These are phyloP conservation scores for Heliconius erato DNA, from an alignment of 2,888 invertebrate species.

Conservation along the genomic window DNA sequence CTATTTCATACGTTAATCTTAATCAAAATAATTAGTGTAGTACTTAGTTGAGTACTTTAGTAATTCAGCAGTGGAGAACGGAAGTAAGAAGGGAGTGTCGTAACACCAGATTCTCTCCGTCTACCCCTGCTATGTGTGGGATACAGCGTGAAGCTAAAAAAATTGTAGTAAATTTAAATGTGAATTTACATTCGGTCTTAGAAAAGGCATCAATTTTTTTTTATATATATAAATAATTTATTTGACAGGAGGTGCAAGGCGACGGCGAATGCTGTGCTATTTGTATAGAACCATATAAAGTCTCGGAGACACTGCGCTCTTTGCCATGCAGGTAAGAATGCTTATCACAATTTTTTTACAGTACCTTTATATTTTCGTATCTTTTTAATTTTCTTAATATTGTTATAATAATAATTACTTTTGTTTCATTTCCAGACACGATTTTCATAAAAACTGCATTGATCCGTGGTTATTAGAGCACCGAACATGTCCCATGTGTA, in stretches of 20 bases:
- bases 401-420: background rate
- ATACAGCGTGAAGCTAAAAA: no score
- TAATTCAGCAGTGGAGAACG: no score
- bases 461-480: conserved; percentile 98
- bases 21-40: no score
- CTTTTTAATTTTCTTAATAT: conserved; percentile 10
- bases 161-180: no score
- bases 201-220: no score
- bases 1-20: no score
- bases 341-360: background rate
- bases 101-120: no score
- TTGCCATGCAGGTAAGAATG: conserved; percentile 94
- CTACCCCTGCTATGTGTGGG: no score
- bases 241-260: conserved; percentile 88
- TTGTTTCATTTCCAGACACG: conserved; percentile 88
- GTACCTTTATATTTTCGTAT: background rate
- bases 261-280: conserved; percentile 97
- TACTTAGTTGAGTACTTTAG: no score
- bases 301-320: conserved; percentile 93
- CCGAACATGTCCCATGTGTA: conserved; percentile 98
- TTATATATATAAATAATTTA: background rate
- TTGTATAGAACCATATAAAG: conserved; percentile 96
- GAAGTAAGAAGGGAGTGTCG: no score
- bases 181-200: no score
- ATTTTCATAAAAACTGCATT: conserved; percentile 98